These are phyloP conservation scores for Rhadinocentrus ornatus DNA, from an alignment of 2,797 vertebrate species.

Conservation along the genomic window DNA sequence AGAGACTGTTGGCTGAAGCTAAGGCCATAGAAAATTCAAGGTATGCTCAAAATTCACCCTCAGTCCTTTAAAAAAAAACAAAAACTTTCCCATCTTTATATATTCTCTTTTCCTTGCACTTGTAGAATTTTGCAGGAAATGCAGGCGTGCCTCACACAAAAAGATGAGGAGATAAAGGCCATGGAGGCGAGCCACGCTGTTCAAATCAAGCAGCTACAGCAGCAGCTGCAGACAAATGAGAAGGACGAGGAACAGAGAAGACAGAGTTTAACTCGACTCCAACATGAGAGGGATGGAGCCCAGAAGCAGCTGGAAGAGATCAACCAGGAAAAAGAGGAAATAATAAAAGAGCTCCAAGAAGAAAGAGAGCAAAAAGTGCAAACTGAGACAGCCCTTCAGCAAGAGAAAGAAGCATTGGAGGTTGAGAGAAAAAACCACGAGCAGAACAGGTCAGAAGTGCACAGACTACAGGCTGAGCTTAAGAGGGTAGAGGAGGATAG, in stretches of 20 bases:
- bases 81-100: constrained; percentile 4
- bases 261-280: constrained; percentile 66
- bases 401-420: constrained; percentile 61
- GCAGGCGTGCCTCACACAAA: constrained; percentile 81
- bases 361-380: constrained; percentile 74
- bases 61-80: constrained; percentile 9
- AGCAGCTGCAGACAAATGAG: constrained; percentile 72
- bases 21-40: constrained; percentile 82
- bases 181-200: constrained; percentile 64
- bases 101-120: constrained; percentile 35
- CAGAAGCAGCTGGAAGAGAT: constrained; percentile 69
- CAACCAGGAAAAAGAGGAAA: constrained; percentile 66
- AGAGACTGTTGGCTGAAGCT: constrained; percentile 70
- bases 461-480: constrained; percentile 56
- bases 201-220: constrained; percentile 74
- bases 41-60: constrained; percentile 68
- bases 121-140: constrained; percentile 86
- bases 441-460: constrained; percentile 54
- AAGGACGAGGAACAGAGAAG: constrained; percentile 74
- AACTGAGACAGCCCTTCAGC: constrained; percentile 70
- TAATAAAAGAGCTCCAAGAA: constrained; percentile 64
- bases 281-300: constrained; percentile 55
- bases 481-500: constrained; percentile 51
- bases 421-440: constrained; percentile 48
- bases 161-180: constrained; percentile 81